phyloP scores from a whole-genome alignment of 1,140 invertebrate species.

The Anoplophora glabripennis region DNA sequence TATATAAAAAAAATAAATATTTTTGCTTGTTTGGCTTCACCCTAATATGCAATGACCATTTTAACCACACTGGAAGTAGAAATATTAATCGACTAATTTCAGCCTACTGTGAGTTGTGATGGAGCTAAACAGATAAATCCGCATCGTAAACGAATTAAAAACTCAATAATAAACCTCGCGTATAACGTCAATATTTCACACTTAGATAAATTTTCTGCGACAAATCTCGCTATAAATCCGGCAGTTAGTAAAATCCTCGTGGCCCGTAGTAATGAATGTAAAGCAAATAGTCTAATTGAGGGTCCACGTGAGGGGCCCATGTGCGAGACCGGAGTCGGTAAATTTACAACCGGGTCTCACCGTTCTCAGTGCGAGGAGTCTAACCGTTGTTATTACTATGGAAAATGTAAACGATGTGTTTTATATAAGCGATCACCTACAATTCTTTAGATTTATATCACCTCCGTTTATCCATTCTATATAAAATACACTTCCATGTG shows the following conservation, averaged over 20 bases:
- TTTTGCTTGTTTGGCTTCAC: too few species aligned
- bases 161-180: conserved; percentile 34
- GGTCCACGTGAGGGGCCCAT: conserved; percentile 21
- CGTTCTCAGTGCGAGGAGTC: too few species aligned
- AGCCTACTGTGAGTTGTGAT: too few species aligned
- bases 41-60: too few species aligned
- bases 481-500: not conserved
- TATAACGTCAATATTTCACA: conserved; percentile 38
- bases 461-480: conserved; percentile 11
- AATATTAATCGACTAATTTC: too few species aligned
- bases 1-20: too few species aligned
- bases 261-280: conserved; percentile 32
- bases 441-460: conserved; percentile 18
- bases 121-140: conserved; percentile 9
- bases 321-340: not conserved
- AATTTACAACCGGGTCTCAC: too few species aligned
- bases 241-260: conserved; percentile 44
- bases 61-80: too few species aligned
- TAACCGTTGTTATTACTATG: conserved; percentile 14
- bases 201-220: conserved; percentile 37
- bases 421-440: conserved; percentile 20
- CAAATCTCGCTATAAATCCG: conserved; percentile 42
- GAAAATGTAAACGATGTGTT: conserved; percentile 12
- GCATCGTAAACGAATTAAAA: conserved; percentile 23
- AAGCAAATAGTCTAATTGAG: conserved; percentile 32